phyloP scores from a whole-genome alignment of 2,888 invertebrate genomes.

The Diploptera punctata region DNA sequence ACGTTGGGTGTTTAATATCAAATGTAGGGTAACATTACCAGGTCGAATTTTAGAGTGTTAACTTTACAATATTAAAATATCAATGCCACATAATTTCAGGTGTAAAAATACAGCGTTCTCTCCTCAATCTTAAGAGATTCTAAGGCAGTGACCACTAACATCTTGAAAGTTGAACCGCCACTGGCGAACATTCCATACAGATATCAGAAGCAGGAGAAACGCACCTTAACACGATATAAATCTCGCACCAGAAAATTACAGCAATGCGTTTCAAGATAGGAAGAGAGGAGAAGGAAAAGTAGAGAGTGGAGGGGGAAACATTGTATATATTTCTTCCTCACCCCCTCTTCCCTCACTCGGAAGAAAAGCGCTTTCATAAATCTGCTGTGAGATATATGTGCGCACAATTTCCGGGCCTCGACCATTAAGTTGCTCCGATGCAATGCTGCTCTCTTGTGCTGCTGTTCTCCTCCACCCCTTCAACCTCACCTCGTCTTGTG shows the following conservation, averaged over 20 bases:
- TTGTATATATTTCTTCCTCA: slow-evolving; percentile 42
- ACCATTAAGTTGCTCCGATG: slow-evolving; percentile 67
- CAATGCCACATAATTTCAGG: too few species aligned
- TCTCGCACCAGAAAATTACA: slow-evolving; percentile 44
- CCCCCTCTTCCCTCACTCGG: slow-evolving; percentile 39
- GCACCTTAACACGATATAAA: slow-evolving; percentile 43
- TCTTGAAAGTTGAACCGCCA: not conserved
- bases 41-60: too few species aligned
- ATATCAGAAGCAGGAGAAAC: slow-evolving; percentile 42
- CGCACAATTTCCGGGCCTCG: slow-evolving; percentile 91
- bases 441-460: slow-evolving; percentile 34
- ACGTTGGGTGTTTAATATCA: too few species aligned
- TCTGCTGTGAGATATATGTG: slow-evolving; percentile 89
- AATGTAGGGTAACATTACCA: too few species aligned
- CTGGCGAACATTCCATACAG: slow-evolving; percentile 40
- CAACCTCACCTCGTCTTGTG: slow-evolving; percentile 43
- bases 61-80: too few species aligned
- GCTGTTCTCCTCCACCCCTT: slow-evolving; percentile 38
- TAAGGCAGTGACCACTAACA: too few species aligned
- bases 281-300: slow-evolving; percentile 8
- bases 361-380: slow-evolving; percentile 85
- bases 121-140: too few species aligned
- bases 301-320: slow-evolving; percentile 50
- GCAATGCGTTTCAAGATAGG: slow-evolving; percentile 34
- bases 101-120: too few species aligned